phyloP scores from a whole-genome alignment of 2,113 vertebrate genomes.

The Athene noctua region DNA sequence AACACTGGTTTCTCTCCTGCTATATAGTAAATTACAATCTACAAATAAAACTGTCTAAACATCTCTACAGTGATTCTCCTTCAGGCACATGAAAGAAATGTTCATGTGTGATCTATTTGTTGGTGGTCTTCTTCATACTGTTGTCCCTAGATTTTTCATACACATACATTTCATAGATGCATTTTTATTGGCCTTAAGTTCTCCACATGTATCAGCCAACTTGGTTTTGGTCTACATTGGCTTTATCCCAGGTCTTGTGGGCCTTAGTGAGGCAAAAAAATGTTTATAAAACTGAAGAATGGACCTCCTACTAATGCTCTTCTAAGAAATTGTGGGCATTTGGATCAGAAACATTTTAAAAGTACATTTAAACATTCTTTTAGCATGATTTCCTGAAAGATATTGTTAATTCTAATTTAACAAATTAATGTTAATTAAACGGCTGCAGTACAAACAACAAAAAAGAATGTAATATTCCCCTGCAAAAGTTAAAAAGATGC shows the following conservation, averaged over 20 bases:
- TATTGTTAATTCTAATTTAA: neutral
- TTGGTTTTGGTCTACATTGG: constrained; percentile 37
- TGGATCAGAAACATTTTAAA: neutral
- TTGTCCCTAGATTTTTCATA: neutral
- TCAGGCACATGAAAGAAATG: neutral
- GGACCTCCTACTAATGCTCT: constrained; percentile 12
- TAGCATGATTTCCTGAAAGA: neutral
- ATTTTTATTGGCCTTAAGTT: constrained; percentile 42
- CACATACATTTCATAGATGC: neutral
- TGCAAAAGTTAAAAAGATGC: neutral
- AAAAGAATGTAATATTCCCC: neutral
- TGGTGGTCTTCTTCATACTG: constrained; percentile 35
- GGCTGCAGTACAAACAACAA: neutral
- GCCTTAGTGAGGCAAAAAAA: neutral
- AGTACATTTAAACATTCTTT: neutral
- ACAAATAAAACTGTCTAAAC: neutral
- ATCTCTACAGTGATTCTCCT: neutral
- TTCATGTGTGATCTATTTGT: constrained; percentile 1
- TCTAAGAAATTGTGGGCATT: neutral
- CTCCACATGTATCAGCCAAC: neutral
- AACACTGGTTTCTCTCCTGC: neutral
- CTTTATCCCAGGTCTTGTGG: constrained; percentile 24
- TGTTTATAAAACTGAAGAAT: constrained; percentile 37
- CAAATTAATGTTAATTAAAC: neutral
- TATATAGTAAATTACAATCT: neutral